phyloP scores from a whole-genome alignment of 2,113 vertebrate species.

The Oriolus oriolus region DNA sequence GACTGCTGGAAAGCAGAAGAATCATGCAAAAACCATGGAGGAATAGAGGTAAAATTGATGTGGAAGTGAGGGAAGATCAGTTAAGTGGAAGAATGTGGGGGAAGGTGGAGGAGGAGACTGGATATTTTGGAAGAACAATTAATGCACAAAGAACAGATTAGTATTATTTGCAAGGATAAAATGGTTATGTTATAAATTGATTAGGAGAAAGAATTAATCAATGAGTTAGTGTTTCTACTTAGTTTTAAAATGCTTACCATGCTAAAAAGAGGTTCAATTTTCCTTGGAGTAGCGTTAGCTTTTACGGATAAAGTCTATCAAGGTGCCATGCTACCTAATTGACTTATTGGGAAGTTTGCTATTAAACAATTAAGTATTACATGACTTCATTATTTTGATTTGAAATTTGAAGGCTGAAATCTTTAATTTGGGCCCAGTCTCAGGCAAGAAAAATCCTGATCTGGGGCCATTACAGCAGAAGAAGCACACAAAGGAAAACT shows the following conservation, averaged over 20 bases:
- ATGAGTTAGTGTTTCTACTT: background rate
- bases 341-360: background rate
- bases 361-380: background rate
- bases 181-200: background rate
- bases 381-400: background rate
- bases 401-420: background rate
- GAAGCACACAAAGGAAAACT: background rate
- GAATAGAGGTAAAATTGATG: background rate
- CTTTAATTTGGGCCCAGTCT: background rate
- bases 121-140: background rate
- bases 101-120: background rate
- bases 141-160: background rate
- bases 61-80: background rate
- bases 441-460: background rate
- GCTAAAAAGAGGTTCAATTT: background rate
- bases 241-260: background rate
- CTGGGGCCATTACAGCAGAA: background rate
- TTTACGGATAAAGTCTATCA: background rate
- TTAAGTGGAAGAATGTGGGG: background rate
- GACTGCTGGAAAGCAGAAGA: background rate
- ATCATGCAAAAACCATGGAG: background rate
- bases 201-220: background rate
- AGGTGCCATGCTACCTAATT: background rate
- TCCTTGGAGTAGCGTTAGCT: fast-evolving
- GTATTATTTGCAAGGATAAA: background rate